phyloP scores from a whole-genome alignment of 2,888 invertebrate genomes.

The Dichetophora obliterata region DNA sequence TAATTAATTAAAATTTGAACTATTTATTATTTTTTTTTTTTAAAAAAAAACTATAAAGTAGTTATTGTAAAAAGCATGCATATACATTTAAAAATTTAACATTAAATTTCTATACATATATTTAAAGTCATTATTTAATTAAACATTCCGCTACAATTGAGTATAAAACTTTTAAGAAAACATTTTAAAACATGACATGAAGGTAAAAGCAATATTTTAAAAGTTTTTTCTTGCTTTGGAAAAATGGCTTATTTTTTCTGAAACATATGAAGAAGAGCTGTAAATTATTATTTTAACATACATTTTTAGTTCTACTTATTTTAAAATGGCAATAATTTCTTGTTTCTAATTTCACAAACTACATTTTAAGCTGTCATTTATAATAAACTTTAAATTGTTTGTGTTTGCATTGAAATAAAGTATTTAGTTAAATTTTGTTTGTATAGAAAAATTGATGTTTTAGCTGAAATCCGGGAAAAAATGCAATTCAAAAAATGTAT shows the following conservation, averaged over 20 bases:
- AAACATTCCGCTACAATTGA: not conserved
- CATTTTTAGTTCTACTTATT: conserved; percentile 39
- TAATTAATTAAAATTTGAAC: not conserved
- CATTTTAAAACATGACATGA: not conserved
- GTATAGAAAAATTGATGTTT: conserved; percentile 41
- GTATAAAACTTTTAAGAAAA: not conserved
- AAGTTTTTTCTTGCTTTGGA: not conserved
- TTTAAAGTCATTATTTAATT: not conserved
- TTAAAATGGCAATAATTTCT: not conserved
- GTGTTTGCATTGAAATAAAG: conserved; percentile 7
- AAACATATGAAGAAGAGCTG: not conserved
- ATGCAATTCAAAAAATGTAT: conserved; percentile 44
- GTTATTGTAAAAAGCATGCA: not conserved
- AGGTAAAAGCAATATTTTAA: not conserved
- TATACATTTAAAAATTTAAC: not conserved
- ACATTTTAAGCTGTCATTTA: not conserved
- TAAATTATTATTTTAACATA: conserved; percentile 34
- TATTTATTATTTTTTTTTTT: not conserved
- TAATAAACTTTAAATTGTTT: not conserved
- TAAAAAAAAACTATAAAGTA: not conserved
- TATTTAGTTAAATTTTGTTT: conserved; percentile 27
- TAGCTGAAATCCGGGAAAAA: conserved; percentile 53
- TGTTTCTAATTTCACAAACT: not conserved
- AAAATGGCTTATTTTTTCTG: not conserved
- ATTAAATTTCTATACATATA: not conserved